Conservation (phyloP, 2,797 vertebrate genomes). For the Loriculus beryllinus region DNA sequence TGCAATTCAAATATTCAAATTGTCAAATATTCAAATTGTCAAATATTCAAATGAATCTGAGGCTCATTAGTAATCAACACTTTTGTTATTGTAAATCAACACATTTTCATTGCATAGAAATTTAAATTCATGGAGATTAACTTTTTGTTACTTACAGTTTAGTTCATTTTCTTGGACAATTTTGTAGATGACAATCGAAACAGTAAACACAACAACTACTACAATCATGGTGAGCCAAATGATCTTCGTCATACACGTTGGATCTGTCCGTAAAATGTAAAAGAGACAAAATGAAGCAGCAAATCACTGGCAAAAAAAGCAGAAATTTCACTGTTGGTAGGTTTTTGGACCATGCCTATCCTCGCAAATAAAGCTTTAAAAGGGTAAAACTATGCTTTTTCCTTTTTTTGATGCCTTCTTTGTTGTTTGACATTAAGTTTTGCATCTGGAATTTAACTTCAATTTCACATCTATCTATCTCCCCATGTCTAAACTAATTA, state of each 20-base stretch:
- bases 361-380: not conserved
- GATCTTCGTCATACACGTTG: conserved; percentile 68
- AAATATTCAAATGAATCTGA: too few species aligned
- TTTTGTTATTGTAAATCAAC: not conserved
- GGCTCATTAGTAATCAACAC: not conserved
- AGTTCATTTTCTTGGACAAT: conserved; percentile 61
- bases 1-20: not conserved
- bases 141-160: conserved; percentile 58
- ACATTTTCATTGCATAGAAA: not conserved
- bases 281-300: not conserved
- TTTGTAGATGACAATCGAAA: conserved; percentile 65
- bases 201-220: conserved; percentile 73
- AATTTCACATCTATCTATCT: not conserved
- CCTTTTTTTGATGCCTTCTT: not conserved
- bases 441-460: not conserved
- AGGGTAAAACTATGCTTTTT: not conserved
- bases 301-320: not conserved
- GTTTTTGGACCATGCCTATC: not conserved
- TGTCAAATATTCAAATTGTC: too few species aligned
- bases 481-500: not conserved
- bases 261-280: conserved; percentile 68
- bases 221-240: conserved; percentile 81
- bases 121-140: not conserved
- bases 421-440: not conserved
- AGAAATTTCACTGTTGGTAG: not conserved